These are phyloP conservation scores for Blera fallax DNA, from an alignment of 2,888 invertebrate genomes.

Conservation along the genomic window DNA sequence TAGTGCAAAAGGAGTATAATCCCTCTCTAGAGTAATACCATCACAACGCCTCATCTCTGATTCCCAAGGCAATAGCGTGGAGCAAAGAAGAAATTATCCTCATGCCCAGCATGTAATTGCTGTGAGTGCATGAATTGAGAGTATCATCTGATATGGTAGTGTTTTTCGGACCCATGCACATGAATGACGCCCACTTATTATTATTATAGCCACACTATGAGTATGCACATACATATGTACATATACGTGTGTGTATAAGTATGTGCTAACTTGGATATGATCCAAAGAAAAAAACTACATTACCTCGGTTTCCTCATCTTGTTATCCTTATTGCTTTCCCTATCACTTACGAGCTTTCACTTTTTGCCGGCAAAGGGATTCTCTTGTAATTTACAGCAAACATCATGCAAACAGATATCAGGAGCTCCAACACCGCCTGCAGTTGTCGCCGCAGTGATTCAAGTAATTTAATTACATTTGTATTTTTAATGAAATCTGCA, in stretches of 20 bases:
- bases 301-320: conserved; percentile 20
- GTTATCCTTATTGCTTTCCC: conserved; percentile 46
- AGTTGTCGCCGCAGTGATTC: conserved; percentile 8
- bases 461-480: conserved; percentile 27
- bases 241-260: not conserved
- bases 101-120: conserved; percentile 67
- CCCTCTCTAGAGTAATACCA: conserved; percentile 24
- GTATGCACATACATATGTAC: not conserved
- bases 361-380: conserved; percentile 24
- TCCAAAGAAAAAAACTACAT: conserved; percentile 8
- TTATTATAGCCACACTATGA: conserved; percentile 21
- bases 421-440: conserved; percentile 12
- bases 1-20: conserved; percentile 34
- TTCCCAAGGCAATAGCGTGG: conserved; percentile 34
- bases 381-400: conserved; percentile 37
- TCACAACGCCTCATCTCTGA: conserved; percentile 11
- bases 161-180: conserved; percentile 37
- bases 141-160: conserved; percentile 59
- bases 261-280: not conserved
- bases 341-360: conserved; percentile 36
- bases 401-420: conserved; percentile 17
- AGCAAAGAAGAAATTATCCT: conserved; percentile 57
- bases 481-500: not conserved
- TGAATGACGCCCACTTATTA: conserved; percentile 64
- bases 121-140: conserved; percentile 67